Evolutionary conservation across 2,797 vertebrate genomes (phyloP).

Genomic region (Sandelia bainsii): DNA sequence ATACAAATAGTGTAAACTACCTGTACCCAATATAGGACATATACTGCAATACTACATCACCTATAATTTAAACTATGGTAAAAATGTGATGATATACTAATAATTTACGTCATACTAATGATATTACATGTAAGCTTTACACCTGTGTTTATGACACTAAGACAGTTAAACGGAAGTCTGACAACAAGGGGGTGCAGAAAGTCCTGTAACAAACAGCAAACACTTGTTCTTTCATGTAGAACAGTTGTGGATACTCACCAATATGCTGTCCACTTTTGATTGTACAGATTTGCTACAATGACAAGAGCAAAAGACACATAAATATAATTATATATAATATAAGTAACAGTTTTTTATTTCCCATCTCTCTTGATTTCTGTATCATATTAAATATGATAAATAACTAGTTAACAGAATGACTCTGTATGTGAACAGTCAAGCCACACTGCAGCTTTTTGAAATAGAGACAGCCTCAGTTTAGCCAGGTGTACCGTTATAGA

Average conservation of each 20-base stretch:
- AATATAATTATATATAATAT: background rate
- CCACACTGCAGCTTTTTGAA: background rate
- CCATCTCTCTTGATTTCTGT: background rate
- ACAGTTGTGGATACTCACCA: conserved; percentile 89
- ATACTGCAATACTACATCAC: too few relatives aligned
- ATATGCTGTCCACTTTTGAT: conserved; percentile 99
- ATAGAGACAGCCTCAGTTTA: too few relatives aligned
- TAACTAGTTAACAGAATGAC: background rate
- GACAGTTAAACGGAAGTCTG: background rate
- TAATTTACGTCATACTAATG: too few relatives aligned
- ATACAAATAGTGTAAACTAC: too few relatives aligned
- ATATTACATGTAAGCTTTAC: too few relatives aligned
- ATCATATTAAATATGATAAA: background rate
- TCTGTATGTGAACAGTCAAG: background rate
- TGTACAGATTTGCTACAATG: conserved; percentile 98
- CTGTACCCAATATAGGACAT: background rate
- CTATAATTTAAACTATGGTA: too few relatives aligned
- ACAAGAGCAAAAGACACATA: conserved; percentile 48
- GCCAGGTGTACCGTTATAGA: too few relatives aligned
- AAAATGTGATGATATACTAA: too few relatives aligned
- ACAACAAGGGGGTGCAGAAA: background rate
- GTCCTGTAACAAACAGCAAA: background rate
- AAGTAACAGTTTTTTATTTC: background rate
- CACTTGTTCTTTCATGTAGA: background rate
- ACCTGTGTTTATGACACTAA: background rate